A percentile compares a stretch with the other conserved stretches of the same genome.
These are phyloP conservation scores for Axinella damicornis DNA, from an alignment of 37 sponge, comb jelly and placozoan genomes.

Conservation along the genomic window DNA sequence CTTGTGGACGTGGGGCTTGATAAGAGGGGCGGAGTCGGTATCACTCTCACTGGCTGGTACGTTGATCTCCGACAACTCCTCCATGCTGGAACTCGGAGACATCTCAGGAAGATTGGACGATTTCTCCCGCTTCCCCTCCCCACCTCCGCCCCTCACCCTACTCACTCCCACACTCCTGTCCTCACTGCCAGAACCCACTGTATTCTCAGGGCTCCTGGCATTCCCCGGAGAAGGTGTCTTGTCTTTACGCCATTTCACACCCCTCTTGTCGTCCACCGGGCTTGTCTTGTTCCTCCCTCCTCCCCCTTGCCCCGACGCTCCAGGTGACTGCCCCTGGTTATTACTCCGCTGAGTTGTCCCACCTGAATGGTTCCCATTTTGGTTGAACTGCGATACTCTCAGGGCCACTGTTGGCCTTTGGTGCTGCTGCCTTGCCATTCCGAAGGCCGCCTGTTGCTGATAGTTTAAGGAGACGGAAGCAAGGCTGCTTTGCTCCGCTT, in stretches of 20 bases:
- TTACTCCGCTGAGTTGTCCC: not conserved
- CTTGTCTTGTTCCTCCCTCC: not conserved
- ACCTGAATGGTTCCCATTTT: not conserved
- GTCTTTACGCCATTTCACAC: too few species aligned
- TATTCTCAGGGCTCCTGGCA: too few species aligned
- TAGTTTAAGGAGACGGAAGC: not conserved
- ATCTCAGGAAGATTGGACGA: too few species aligned
- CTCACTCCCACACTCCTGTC: too few species aligned
- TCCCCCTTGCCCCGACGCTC: not conserved
- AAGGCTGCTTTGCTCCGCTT: not conserved
- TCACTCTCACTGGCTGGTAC: not conserved
- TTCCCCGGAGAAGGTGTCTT: too few species aligned
- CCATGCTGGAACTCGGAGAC: conserved; percentile 50
- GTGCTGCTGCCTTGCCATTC: too few species aligned
- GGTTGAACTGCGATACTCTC: not conserved
- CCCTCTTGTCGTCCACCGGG: too few species aligned
- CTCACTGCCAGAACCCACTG: too few species aligned
- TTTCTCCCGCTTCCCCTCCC: too few species aligned
- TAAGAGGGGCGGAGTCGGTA: not conserved
- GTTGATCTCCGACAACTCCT: conserved; percentile 61
- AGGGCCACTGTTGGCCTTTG: not conserved
- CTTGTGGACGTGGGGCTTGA: not conserved
- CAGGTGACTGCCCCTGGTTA: not conserved
- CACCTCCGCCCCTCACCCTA: too few species aligned
- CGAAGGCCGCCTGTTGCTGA: too few species aligned